Evolutionary conservation across 2,888 invertebrate species (phyloP).

Genomic region (Alsophila aescularia): DNA sequence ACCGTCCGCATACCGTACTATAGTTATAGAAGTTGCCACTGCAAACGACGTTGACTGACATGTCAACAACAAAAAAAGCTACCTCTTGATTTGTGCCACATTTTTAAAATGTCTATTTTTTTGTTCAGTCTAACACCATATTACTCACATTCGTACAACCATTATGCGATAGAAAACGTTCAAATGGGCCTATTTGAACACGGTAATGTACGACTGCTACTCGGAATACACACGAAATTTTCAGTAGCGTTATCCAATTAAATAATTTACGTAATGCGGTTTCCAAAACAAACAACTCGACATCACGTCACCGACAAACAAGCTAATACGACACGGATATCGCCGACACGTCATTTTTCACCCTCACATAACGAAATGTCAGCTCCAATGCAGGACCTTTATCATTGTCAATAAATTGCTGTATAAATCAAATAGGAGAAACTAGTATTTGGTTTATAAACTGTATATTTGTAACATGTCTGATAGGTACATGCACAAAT

Average conservation of each 20-base stretch:
- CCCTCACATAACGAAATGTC: constrained; percentile 71
- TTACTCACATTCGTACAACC: too few relatives aligned
- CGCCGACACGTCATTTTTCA: constrained; percentile 68
- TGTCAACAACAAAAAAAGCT: too few relatives aligned
- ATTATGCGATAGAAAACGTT: background rate
- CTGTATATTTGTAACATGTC: constrained; percentile 22
- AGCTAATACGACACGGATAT: constrained; percentile 54
- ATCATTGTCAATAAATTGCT: constrained; percentile 75
- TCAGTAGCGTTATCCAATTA: constrained; percentile 4
- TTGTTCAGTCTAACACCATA: too few relatives aligned
- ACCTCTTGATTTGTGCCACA: too few relatives aligned
- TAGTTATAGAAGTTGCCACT: too few relatives aligned
- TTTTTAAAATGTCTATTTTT: too few relatives aligned
- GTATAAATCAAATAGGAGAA: constrained; percentile 62
- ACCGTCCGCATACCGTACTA: too few relatives aligned
- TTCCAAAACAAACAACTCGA: constrained; percentile 11
- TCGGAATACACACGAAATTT: background rate
- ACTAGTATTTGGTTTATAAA: constrained; percentile 39
- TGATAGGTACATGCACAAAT: background rate
- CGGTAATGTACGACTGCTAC: background rate
- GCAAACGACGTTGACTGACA: too few relatives aligned
- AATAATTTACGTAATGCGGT: constrained; percentile 11
- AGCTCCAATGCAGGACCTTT: constrained; percentile 69
- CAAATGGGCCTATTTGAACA: too few relatives aligned
- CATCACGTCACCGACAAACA: constrained; percentile 45